A percentile compares a stretch with the other conserved stretches of the same genome.
These are phyloP conservation scores for Camelus dromedarius DNA, from an alignment of 2,113 vertebrate genomes.

Conservation along the genomic window DNA sequence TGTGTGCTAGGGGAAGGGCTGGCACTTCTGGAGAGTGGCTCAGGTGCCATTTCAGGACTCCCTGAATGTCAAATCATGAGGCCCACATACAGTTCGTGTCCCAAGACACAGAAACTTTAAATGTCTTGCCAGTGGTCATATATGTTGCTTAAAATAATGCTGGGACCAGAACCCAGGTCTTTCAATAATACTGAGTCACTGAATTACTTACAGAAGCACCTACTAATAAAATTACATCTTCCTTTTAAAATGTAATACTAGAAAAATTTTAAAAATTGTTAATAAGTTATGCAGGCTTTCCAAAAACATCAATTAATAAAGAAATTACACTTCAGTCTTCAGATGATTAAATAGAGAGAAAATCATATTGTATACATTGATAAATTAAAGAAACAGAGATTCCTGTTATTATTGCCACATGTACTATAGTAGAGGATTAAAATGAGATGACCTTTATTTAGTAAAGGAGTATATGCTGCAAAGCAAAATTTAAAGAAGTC, in stretches of 20 bases:
- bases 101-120: conserved; percentile 28
- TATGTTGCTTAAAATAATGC: neutral
- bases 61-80: neutral
- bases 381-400: conserved; percentile 55
- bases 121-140: neutral
- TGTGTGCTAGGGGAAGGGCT: neutral
- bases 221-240: neutral
- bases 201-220: conserved; percentile 10
- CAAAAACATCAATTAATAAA: neutral
- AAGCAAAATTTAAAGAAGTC: conserved; percentile 41
- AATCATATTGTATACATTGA: conserved; percentile 26
- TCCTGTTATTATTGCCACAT: conserved; percentile 50
- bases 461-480: conserved; percentile 28
- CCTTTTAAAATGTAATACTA: conserved; percentile 2
- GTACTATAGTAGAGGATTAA: conserved; percentile 24
- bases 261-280: conserved; percentile 12
- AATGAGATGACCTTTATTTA: conserved; percentile 44
- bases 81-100: neutral
- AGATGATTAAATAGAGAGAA: conserved; percentile 3
- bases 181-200: neutral
- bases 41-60: neutral
- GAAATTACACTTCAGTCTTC: conserved; percentile 2
- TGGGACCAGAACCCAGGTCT: neutral
- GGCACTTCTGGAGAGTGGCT: neutral
- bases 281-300: neutral